Evolutionary conservation across 2,797 vertebrate species (phyloP).

Genomic region (Buceros bicornis): DNA sequence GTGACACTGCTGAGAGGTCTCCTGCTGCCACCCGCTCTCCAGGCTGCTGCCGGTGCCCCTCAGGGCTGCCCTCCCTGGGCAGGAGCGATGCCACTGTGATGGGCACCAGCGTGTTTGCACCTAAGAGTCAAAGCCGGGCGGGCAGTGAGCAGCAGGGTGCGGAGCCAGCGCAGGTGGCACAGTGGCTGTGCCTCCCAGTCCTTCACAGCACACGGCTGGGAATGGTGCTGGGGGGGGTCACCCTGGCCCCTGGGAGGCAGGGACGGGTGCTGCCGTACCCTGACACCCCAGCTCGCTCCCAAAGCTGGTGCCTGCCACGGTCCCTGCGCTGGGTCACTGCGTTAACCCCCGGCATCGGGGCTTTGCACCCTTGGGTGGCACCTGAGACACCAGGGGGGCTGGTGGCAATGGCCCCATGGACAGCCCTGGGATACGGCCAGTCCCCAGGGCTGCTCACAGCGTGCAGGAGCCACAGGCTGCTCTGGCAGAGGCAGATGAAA

Average conservation of each 20-base stretch:
- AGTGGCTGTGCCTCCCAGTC: background rate
- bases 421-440: background rate
- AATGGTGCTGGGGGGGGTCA: background rate
- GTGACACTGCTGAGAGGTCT: background rate
- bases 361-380: background rate
- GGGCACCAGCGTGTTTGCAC: background rate
- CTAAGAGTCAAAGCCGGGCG: rapidly evolving
- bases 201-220: rapidly evolving
- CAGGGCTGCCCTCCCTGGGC: no score
- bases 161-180: background rate
- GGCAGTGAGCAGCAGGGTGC: background rate
- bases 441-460: background rate
- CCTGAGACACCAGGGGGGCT: rapidly evolving
- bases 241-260: background rate
- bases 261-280: background rate
- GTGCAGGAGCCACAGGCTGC: no score
- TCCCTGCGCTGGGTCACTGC: background rate
- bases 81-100: no score
- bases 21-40: no score
- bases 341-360: background rate
- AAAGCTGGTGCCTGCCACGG: rapidly evolving
- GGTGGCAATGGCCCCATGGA: background rate
- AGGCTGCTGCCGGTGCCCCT: no score
- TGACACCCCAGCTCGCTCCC: background rate
- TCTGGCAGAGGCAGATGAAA: background rate